Base-by-base conservation (phyloP, 2,888 invertebrate species). In the Dicyrtomina minuta region DNA sequence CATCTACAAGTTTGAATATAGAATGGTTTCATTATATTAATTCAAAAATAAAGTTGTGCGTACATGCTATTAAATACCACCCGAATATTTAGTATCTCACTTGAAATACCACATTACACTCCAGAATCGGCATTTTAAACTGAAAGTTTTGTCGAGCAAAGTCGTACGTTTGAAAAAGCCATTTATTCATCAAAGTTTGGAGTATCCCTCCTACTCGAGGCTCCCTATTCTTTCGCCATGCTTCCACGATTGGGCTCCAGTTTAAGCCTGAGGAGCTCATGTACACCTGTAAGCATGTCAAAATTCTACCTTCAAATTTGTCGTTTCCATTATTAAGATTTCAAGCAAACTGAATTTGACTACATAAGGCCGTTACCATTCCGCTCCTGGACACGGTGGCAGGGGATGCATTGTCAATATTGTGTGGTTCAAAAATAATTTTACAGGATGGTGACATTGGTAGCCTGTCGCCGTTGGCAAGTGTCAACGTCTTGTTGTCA, bases 361-460 rank as follows among this genome's bases (percentile, higher is more conserved):
- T n/a, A n/a, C n/a, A n/a, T n/a, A n/a, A n/a, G n/a, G n/a, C n/a
- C n/a, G n/a, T n/a, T 20, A 86, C 84, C 92, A 92, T 92, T 68
- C 94, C 94, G 80, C 93, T 93, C 71, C 93, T 85, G 0, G 96
- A 96, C 0, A 97, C 97, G 0, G 97, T 97, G 1, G 97, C 96
- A 1, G 96, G 97, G 12, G 96, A 96, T 0, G 97, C 97, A 80
- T 97, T 97, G 81, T 97, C 96, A 72, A 97, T 95, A 81, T 96
- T 96, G 81, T 96, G 94, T 0, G 96, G 96, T 81, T 97, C 97
- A 81, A 97, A 97, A 77, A 97, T 92, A 68, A 97, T 93, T 84
- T 97, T 97, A 70, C 94, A 95, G 12, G 90, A 91, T 0, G 93
- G 90, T 0, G 96, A 89, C 96, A 97, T 97, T 0, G 93, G 89